Conservation (phyloP, 2,113 vertebrate genomes). For the Cyanoliseus patagonus region DNA sequence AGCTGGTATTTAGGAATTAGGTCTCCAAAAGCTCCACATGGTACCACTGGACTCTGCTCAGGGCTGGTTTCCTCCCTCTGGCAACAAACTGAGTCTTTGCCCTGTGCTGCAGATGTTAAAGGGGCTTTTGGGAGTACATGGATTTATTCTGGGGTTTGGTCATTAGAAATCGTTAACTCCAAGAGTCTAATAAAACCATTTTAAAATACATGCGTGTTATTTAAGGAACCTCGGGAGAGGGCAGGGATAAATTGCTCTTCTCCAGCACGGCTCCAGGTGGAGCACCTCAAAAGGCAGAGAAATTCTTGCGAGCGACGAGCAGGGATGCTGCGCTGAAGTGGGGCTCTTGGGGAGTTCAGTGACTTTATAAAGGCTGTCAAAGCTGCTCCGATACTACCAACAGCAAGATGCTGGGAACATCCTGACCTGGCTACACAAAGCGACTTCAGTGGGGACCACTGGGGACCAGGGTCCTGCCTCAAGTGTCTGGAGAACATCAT, state of each 20-base stretch:
- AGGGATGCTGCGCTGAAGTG: slow-evolving; percentile 48
- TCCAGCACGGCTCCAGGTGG: slow-evolving; percentile 9
- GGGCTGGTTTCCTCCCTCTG: background rate
- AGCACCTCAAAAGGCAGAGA: slow-evolving; percentile 1
- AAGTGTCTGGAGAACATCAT: fast-evolving
- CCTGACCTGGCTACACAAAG: background rate
- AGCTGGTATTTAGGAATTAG: background rate
- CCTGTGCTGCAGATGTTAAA: too few species aligned
- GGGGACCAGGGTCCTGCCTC: background rate
- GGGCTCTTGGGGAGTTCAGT: background rate
- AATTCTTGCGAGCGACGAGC: slow-evolving; percentile 46
- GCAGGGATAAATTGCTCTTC: background rate
- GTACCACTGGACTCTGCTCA: fast-evolving
- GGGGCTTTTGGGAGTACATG: background rate
- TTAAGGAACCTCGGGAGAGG: background rate
- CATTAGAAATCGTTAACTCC: background rate
- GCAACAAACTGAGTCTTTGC: background rate
- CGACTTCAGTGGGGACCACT: background rate
- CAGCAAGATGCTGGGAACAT: background rate
- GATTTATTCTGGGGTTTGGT: background rate
- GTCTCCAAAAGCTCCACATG: background rate
- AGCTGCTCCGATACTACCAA: background rate
- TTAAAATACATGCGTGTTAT: fast-evolving
- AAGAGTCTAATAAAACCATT: background rate
- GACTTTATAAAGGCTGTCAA: background rate